These are phyloP conservation scores for Sabatieria punctata DNA, from an alignment of 2,888 invertebrate genomes.

Conservation along the genomic window DNA sequence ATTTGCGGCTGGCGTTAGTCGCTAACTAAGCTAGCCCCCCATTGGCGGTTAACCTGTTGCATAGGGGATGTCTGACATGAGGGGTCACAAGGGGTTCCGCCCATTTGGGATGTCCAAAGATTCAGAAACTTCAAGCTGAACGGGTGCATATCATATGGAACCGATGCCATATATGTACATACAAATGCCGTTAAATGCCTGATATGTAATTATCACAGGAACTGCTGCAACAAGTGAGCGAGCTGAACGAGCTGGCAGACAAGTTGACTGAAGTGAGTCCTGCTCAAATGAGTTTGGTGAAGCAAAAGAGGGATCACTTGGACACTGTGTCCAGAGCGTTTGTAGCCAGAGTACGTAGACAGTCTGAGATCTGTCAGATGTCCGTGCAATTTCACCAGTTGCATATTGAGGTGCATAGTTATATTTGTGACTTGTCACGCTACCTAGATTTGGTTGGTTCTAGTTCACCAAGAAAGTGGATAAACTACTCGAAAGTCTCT, in stretches of 20 bases:
- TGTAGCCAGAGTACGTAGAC: constrained; percentile 52
- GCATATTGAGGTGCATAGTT: constrained; percentile 47
- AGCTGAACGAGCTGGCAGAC: constrained; percentile 53
- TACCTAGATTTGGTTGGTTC: constrained; percentile 9
- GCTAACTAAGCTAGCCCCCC: too few species aligned
- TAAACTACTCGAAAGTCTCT: constrained; percentile 32
- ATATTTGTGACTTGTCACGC: too few species aligned
- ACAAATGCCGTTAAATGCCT: too few species aligned
- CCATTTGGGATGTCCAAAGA: too few species aligned
- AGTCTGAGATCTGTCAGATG: constrained; percentile 54
- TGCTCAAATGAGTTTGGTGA: constrained; percentile 45
- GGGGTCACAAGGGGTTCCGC: too few species aligned
- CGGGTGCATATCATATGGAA: too few species aligned
- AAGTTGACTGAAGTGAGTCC: constrained; percentile 36
- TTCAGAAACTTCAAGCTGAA: too few species aligned
- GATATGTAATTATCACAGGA: constrained; percentile 37
- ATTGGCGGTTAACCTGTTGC: too few species aligned
- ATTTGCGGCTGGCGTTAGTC: too few species aligned
- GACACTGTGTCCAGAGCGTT: constrained; percentile 61
- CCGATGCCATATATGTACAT: too few species aligned
- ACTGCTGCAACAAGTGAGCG: constrained; percentile 59
- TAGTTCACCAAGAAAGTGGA: constrained; percentile 33
- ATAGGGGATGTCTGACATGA: too few species aligned
- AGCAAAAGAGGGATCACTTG: constrained; percentile 59
- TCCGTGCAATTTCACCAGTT: constrained; percentile 57